Evolutionary conservation across 2,797 vertebrate genomes (phyloP).

Genomic region (Paedocypris micromegethes): DNA sequence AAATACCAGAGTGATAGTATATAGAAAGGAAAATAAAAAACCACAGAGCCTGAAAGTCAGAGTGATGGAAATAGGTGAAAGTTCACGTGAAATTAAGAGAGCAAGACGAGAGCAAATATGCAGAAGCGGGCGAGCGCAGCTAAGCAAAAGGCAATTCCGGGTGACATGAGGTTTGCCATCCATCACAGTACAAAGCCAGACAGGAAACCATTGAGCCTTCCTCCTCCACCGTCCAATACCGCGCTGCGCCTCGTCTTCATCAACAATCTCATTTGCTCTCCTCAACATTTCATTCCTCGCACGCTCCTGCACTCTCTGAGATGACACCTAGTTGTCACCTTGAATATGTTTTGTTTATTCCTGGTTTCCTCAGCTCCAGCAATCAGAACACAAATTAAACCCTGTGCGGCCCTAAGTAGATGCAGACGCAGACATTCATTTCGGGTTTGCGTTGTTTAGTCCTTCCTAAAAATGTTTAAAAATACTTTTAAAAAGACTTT

Average conservation of each 20-base stretch:
- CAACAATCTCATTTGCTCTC: conserved; percentile 58
- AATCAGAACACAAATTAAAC: conserved; percentile 60
- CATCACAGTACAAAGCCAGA: conserved; percentile 43
- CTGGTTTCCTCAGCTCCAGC: conserved; percentile 52
- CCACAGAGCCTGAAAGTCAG: too few relatives aligned
- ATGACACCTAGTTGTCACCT: conserved; percentile 62
- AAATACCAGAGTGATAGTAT: too few relatives aligned
- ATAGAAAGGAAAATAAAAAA: too few relatives aligned
- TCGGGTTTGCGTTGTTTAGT: background rate
- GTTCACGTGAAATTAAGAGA: conserved; percentile 25
- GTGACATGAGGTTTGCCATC: conserved; percentile 45
- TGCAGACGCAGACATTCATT: conserved; percentile 5
- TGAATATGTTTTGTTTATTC: conserved; percentile 68
- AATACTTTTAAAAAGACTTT: too few relatives aligned
- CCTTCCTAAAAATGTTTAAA: too few relatives aligned
- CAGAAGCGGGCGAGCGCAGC: conserved; percentile 16
- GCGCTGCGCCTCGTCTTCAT: conserved; percentile 39
- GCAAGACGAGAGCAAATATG: conserved; percentile 31
- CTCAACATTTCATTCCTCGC: conserved; percentile 58
- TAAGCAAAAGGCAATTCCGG: conserved; percentile 37
- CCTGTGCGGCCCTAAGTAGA: conserved; percentile 27
- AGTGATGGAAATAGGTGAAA: background rate
- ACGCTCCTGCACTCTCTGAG: conserved; percentile 46
- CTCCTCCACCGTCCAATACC: conserved; percentile 63
- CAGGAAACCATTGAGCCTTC: conserved; percentile 41